Conservation (phyloP, 1,140 invertebrate species). For the Schlechtendalia chinensis region DNA sequence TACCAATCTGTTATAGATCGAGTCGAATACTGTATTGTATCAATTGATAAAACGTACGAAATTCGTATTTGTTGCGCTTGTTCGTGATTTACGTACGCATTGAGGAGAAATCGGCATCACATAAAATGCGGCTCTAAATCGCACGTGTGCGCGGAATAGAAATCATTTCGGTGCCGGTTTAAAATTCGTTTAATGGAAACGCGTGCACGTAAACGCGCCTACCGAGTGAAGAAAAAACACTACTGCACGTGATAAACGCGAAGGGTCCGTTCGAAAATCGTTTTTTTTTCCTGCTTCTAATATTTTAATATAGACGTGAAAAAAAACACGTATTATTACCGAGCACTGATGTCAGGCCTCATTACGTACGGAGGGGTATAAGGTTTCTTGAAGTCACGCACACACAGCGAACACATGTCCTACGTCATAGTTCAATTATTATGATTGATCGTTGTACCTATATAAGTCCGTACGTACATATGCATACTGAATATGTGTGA, state of each 20-base stretch:
- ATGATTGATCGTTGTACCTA: not conserved
- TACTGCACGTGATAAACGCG: not conserved
- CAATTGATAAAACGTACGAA: no score
- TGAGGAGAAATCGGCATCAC: no score
- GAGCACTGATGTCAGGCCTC: conserved; percentile 7
- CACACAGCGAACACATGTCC: conserved; percentile 3
- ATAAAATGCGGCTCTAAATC: no score
- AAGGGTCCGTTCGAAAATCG: not conserved
- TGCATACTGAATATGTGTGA: no score
- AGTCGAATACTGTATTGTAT: no score
- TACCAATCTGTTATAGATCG: no score
- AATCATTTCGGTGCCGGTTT: no score
- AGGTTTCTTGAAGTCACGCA: not conserved
- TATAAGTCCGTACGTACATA: no score
- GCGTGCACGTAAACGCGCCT: not conserved
- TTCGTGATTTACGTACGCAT: no score
- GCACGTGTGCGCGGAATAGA: no score
- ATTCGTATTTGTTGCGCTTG: no score
- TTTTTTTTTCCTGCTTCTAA: not conserved
- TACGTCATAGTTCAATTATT: not conserved
- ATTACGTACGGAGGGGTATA: not conserved
- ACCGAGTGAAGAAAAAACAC: not conserved
- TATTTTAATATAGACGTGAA: conserved; percentile 13
- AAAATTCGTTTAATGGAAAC: no score
- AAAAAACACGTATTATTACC: not conserved